Evolutionary conservation across 2,888 invertebrate genomes (phyloP).

Genomic region (Ectemnius cavifrons): DNA sequence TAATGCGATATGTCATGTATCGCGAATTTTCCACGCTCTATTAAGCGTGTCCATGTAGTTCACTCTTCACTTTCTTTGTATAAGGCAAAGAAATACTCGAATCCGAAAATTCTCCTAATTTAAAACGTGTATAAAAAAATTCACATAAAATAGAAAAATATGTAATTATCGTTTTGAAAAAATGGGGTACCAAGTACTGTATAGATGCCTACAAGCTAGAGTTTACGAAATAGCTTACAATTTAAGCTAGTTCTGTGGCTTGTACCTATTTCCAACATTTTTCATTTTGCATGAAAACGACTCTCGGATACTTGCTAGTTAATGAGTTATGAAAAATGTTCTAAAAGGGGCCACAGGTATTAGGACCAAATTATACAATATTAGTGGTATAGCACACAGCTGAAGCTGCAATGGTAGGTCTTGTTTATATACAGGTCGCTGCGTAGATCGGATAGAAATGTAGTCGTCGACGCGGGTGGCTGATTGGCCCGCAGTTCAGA

Average conservation of each 20-base stretch:
- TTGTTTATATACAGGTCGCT: conserved; percentile 74
- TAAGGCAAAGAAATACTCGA: conserved; percentile 16
- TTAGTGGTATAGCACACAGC: conserved; percentile 59
- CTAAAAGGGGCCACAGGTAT: conserved; percentile 54
- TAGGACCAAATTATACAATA: conserved; percentile 56
- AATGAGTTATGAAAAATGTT: conserved; percentile 56
- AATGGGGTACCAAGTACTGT: conserved; percentile 27
- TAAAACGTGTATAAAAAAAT: conserved; percentile 56
- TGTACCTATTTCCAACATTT: conserved; percentile 38
- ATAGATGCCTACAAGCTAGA: conserved; percentile 30
- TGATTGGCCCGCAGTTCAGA: conserved; percentile 75
- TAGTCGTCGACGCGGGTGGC: conserved; percentile 75
- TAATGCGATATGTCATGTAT: background rate
- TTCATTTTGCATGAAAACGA: conserved; percentile 45
- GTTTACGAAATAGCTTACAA: conserved; percentile 31
- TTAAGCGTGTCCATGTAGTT: conserved; percentile 1
- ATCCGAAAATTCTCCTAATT: conserved; percentile 38
- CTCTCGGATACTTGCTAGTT: conserved; percentile 44
- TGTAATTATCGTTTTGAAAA: conserved; percentile 40
- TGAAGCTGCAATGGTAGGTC: conserved; percentile 64
- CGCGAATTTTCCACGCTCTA: background rate
- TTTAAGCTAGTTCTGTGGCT: conserved; percentile 41
- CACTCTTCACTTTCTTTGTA: conserved; percentile 20
- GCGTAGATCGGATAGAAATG: conserved; percentile 76
- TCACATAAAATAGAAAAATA: conserved; percentile 54